Evolutionary conservation across 1,140 invertebrate genomes (phyloP).

Genomic region (Drosophila littoralis): DNA sequence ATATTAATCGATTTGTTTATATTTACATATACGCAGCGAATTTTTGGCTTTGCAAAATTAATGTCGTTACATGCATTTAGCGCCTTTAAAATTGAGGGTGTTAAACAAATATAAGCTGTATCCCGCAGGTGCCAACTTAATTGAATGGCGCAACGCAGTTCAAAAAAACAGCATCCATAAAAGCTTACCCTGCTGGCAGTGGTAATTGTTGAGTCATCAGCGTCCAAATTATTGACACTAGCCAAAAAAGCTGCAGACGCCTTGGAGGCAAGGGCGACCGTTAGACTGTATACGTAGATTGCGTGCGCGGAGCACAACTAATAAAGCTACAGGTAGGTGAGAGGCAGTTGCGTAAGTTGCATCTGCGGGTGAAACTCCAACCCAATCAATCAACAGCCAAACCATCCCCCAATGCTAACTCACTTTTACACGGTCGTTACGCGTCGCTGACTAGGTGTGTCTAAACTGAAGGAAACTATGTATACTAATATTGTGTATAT

Average conservation of each 20-base stretch:
- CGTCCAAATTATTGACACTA: slow-evolving; percentile 32
- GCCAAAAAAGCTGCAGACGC: slow-evolving; percentile 34
- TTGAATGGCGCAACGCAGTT: slow-evolving; percentile 37
- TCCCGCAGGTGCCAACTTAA: slow-evolving; percentile 2
- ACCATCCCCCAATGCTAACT: slow-evolving; percentile 26
- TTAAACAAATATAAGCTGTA: not conserved
- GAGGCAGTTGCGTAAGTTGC: slow-evolving; percentile 54
- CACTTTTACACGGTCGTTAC: slow-evolving; percentile 46
- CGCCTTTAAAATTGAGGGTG: not conserved
- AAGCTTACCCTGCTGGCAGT: slow-evolving; percentile 34
- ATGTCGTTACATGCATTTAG: slow-evolving; percentile 20
- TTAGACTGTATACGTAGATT: slow-evolving; percentile 47
- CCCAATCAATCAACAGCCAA: slow-evolving; percentile 42
- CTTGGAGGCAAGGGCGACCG: slow-evolving; percentile 38
- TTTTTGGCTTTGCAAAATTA: slow-evolving; percentile 28
- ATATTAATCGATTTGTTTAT: slow-evolving; percentile 59
- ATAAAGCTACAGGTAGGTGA: slow-evolving; percentile 63
- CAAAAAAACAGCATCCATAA: slow-evolving; percentile 8
- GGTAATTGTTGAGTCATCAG: slow-evolving; percentile 74
- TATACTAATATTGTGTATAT: slow-evolving; percentile 10
- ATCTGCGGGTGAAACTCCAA: slow-evolving; percentile 25
- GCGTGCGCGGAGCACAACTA: slow-evolving; percentile 23
- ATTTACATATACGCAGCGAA: slow-evolving; percentile 54
- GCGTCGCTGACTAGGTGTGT: slow-evolving; percentile 77
- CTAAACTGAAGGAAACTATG: slow-evolving; percentile 32